Evolutionary conservation across 2,113 vertebrate genomes (phyloP).

Genomic region (Colossoma macropomum): DNA sequence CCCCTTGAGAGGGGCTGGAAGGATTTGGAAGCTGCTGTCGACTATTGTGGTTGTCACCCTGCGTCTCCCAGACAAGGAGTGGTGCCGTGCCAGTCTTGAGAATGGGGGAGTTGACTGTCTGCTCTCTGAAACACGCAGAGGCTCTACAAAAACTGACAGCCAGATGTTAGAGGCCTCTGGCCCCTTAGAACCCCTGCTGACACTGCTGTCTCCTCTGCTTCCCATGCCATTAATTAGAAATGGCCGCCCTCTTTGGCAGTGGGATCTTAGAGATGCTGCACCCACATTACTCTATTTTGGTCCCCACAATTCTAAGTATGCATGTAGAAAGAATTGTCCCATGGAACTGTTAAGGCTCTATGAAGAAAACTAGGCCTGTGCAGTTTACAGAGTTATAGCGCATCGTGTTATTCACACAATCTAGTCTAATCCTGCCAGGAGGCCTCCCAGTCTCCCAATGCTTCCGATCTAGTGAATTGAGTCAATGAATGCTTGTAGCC

Average conservation of each 20-base stretch:
- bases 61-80: neutral
- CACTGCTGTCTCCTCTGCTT: constrained; percentile 57
- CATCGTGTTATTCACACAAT: neutral
- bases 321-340: neutral
- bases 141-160: constrained; percentile 62
- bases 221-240: constrained; percentile 64
- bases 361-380: neutral
- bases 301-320: neutral
- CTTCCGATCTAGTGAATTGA: constrained; percentile 7
- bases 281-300: neutral
- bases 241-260: constrained; percentile 18
- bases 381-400: neutral
- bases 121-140: constrained; percentile 34
- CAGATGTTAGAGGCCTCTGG: constrained; percentile 60
- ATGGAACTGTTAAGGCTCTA: neutral
- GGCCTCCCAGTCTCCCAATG: neutral
- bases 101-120: neutral
- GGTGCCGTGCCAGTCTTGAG: neutral
- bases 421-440: neutral
- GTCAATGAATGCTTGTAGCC: neutral
- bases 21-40: neutral
- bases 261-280: neutral
- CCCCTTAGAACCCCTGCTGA: constrained; percentile 53
- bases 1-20: neutral
- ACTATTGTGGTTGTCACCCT: constrained; percentile 1